Percentiles rank a stretch among this genome's conserved stretches.
Evolutionary conservation across 2,888 invertebrate species (phyloP).

Genomic region (Rutpela maculata): DNA sequence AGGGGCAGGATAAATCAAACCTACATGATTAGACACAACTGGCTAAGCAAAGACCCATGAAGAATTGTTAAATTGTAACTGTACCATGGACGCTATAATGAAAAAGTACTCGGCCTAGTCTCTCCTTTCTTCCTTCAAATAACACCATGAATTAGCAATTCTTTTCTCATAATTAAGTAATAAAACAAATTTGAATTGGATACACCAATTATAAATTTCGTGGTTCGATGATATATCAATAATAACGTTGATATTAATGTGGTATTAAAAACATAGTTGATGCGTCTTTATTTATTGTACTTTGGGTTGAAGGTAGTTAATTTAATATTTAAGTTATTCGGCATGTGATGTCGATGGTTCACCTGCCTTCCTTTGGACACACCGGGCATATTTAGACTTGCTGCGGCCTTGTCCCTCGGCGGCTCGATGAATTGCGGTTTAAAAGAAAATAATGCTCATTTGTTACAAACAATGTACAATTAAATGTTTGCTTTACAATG

Average conservation of each 20-base stretch:
- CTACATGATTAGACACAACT: background rate
- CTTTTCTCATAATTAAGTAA: conserved; percentile 22
- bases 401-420: conserved; percentile 37
- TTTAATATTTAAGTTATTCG: conserved; percentile 55
- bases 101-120: background rate
- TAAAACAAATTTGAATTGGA: conserved; percentile 34
- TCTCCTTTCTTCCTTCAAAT: background rate
- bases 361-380: conserved; percentile 54
- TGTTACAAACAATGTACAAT: conserved; percentile 38
- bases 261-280: conserved; percentile 24
- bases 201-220: conserved; percentile 33
- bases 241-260: conserved; percentile 30
- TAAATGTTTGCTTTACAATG: conserved; percentile 38
- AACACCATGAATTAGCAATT: background rate
- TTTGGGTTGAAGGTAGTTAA: conserved; percentile 44
- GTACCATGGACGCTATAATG: background rate
- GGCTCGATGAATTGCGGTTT: conserved; percentile 36
- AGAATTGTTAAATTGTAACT: background rate
- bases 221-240: conserved; percentile 37
- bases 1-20: background rate
- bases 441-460: conserved; percentile 38
- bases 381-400: conserved; percentile 51
- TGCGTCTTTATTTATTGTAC: conserved; percentile 40
- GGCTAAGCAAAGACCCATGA: background rate
- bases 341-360: conserved; percentile 49